Percentiles rank a stretch among this genome's conserved stretches.
These are phyloP conservation scores for Rutilus rutilus DNA, from an alignment of 2,113 vertebrate species.

Conservation along the genomic window DNA sequence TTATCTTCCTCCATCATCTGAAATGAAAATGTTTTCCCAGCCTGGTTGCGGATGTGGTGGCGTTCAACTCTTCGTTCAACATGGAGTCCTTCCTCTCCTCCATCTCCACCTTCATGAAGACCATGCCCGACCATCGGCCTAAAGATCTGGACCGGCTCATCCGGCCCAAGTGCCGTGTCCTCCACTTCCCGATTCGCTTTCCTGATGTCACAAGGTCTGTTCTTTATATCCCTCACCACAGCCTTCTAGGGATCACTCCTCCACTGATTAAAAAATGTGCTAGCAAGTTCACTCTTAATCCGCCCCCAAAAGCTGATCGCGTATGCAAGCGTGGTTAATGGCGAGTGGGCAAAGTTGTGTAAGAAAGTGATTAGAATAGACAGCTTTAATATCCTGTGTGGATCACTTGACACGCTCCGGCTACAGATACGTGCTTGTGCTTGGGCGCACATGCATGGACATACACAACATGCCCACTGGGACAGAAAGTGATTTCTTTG, in stretches of 20 bases:
- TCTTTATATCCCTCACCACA: slow-evolving; percentile 40
- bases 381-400: slow-evolving; percentile 57
- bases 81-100: slow-evolving; percentile 94
- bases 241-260: slow-evolving; percentile 57
- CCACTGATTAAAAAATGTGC: slow-evolving; percentile 58
- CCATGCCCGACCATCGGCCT: slow-evolving; percentile 93
- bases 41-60: slow-evolving; percentile 86
- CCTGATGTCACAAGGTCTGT: slow-evolving; percentile 89
- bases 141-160: slow-evolving; percentile 85
- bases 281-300: slow-evolving; percentile 53
- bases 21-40: slow-evolving; percentile 67
- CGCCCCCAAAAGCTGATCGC: slow-evolving; percentile 56
- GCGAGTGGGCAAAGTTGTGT: slow-evolving; percentile 59
- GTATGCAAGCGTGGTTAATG: slow-evolving; percentile 61
- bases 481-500: slow-evolving; percentile 22
- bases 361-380: slow-evolving; percentile 56
- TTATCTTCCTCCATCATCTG: neutral
- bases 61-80: slow-evolving; percentile 90
- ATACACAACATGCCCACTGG: slow-evolving; percentile 17
- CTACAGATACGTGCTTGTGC: slow-evolving; percentile 20
- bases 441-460: slow-evolving; percentile 15
- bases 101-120: slow-evolving; percentile 87
- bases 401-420: slow-evolving; percentile 38
- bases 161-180: slow-evolving; percentile 87
- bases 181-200: slow-evolving; percentile 90